These are phyloP conservation scores for Amphiura filiformis DNA, from an alignment of 35 echinoderm and acorn worm species.

Conservation along the genomic window DNA sequence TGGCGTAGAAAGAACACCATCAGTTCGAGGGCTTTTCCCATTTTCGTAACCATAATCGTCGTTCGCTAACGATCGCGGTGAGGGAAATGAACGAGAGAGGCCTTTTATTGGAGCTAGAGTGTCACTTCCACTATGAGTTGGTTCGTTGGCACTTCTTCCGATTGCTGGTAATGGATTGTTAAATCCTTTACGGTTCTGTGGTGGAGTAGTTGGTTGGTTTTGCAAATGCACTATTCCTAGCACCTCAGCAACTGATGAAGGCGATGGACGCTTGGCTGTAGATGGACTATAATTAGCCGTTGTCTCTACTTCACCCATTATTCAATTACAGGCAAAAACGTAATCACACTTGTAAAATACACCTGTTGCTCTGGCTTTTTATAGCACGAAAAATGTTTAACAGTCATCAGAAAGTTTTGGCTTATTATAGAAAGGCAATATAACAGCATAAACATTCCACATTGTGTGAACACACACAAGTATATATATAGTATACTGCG, in stretches of 20 bases:
- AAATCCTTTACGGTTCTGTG: background rate
- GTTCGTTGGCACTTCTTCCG: background rate
- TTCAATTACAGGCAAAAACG: background rate
- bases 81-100: background rate
- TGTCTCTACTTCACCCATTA: constrained; percentile 42
- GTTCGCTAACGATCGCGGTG: background rate
- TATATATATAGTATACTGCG: background rate
- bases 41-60: background rate
- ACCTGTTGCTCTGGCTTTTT: background rate
- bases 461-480: background rate
- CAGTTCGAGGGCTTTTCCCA: background rate
- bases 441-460: too few relatives aligned
- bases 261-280: constrained; percentile 38
- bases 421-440: too few relatives aligned
- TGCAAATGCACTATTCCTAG: constrained; percentile 41
- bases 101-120: background rate
- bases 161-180: constrained; percentile 29
- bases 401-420: too few relatives aligned
- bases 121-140: background rate
- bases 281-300: background rate
- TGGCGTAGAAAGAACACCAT: background rate
- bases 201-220: constrained; percentile 5
- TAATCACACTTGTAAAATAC: background rate
- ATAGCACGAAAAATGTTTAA: background rate
- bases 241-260: constrained; percentile 26